A percentile compares a stretch with the other conserved stretches of the same genome.
Evolutionary conservation across 35 echinoderm and acorn worm species (phyloP).

Genomic region (Holothuria glaberrima): DNA sequence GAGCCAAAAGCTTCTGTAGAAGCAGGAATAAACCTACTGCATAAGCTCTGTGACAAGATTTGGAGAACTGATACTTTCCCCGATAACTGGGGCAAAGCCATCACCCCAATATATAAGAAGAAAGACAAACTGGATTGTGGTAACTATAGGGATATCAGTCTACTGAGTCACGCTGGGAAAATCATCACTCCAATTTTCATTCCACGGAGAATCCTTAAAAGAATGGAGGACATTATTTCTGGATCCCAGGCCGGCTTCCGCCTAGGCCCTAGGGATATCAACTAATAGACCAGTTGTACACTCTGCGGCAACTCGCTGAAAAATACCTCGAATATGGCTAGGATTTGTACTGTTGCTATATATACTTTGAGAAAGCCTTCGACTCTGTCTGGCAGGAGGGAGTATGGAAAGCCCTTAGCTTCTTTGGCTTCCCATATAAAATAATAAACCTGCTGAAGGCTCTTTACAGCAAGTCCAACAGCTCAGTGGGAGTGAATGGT

Average conservation of each 20-base stretch:
- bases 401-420: neutral
- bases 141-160: neutral
- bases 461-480: conserved; percentile 5
- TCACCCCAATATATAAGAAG: neutral
- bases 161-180: neutral
- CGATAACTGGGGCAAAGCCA: neutral
- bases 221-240: neutral
- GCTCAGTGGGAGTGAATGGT: neutral
- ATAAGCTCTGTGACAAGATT: neutral
- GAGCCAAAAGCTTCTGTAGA: neutral
- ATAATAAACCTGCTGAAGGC: neutral
- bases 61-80: neutral
- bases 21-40: neutral
- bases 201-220: neutral
- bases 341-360: conserved; percentile 6
- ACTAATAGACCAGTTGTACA: neutral
- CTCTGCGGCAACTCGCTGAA: neutral
- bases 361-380: neutral
- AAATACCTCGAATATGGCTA: neutral
- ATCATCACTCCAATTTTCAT: neutral
- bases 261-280: neutral
- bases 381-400: neutral
- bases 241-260: neutral
- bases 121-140: neutral
- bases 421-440: neutral